Percentiles rank a stretch among this genome's conserved stretches.
Conservation (phyloP, 1,140 invertebrate genomes). For the Globodera ellingtonae region DNA sequence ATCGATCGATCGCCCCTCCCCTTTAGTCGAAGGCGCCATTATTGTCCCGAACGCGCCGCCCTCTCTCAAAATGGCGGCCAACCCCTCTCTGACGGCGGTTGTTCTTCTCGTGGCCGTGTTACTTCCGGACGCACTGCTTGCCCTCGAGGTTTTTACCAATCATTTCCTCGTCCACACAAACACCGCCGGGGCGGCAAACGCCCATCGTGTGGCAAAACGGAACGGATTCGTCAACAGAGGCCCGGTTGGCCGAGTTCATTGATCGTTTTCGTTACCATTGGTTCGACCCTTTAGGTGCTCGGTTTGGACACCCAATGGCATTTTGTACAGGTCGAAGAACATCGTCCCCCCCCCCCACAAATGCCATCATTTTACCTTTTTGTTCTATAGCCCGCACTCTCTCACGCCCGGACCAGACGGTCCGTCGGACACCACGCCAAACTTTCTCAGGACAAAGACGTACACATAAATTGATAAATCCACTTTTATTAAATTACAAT, state of each 20-base stretch:
- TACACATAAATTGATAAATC: constrained; percentile 18
- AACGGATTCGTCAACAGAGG: constrained; percentile 65
- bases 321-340: constrained; percentile 52
- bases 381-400: constrained; percentile 40
- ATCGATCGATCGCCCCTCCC: neutral
- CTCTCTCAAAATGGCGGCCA: neutral
- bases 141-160: constrained; percentile 10
- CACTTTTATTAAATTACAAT: neutral
- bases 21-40: neutral
- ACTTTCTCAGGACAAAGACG: constrained; percentile 57
- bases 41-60: neutral
- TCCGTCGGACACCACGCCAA: constrained; percentile 64
- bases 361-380: neutral
- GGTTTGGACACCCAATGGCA: constrained; percentile 63
- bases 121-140: neutral
- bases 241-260: constrained; percentile 44
- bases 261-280: neutral
- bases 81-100: neutral
- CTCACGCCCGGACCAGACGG: constrained; percentile 62
- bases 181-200: constrained; percentile 59
- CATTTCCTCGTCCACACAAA: constrained; percentile 62
- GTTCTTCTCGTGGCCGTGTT: neutral
- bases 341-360: too few relatives aligned
- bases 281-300: constrained; percentile 51
- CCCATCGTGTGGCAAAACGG: constrained; percentile 61